Conservation (phyloP, 2,797 vertebrate species). For the Rhodeus uyekii region DNA sequence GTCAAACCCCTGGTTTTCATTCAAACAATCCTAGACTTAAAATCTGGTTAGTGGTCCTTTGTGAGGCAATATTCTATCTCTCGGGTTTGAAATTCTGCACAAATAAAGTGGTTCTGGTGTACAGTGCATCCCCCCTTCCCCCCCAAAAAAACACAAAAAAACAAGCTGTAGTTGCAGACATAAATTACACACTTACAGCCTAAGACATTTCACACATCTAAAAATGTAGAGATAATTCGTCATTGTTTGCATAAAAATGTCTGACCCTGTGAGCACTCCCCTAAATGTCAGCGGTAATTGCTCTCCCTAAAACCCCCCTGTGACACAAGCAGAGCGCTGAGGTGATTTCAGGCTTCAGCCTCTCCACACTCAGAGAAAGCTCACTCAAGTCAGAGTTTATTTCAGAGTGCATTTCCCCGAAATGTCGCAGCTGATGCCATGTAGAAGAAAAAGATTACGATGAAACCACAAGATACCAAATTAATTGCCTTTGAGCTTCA, state of each 20-base stretch:
- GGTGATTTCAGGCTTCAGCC: slow-evolving; percentile 31
- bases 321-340: slow-evolving; percentile 23
- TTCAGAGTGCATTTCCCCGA: slow-evolving; percentile 13
- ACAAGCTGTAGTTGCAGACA: background rate
- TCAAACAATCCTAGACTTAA: background rate
- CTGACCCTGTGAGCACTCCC: slow-evolving; percentile 40
- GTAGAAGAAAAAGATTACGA: background rate
- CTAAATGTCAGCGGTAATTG: slow-evolving; percentile 58
- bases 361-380: slow-evolving; percentile 17
- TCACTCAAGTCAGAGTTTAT: background rate
- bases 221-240: slow-evolving; percentile 38
- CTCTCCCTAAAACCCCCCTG: slow-evolving; percentile 34
- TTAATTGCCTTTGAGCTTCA: background rate
- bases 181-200: background rate
- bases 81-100: background rate
- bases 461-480: background rate
- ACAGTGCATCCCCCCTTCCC: background rate
- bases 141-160: background rate
- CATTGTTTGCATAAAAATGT: slow-evolving; percentile 46
- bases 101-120: background rate
- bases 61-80: background rate
- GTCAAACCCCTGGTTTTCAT: background rate
- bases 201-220: slow-evolving; percentile 11
- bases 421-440: background rate
- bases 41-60: background rate